Conservation (phyloP, 1,140 invertebrate genomes). For the Heliconius himera region DNA sequence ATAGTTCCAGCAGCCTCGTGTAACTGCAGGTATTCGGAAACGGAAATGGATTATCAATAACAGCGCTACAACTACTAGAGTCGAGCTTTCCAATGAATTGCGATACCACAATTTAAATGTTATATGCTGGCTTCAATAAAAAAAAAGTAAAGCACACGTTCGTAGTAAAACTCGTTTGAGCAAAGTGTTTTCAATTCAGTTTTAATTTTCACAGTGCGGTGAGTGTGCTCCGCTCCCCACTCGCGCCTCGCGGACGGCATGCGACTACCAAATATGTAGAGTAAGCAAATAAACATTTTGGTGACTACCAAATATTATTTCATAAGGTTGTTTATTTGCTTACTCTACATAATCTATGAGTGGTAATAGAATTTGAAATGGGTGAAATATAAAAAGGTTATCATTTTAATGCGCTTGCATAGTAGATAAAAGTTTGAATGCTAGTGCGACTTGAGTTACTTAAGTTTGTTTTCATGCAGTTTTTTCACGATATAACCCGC, state of each 20-base stretch:
- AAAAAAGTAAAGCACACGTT: constrained; percentile 18
- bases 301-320: constrained; percentile 21
- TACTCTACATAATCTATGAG: not conserved
- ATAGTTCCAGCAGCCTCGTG: not conserved
- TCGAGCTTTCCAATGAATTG: constrained; percentile 18
- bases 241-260: not conserved
- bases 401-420: not conserved
- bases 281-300: too few relatives aligned
- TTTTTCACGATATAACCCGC: too few relatives aligned
- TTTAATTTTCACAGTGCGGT: constrained; percentile 24
- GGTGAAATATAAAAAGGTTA: not conserved
- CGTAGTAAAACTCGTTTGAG: constrained; percentile 28
- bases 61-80: constrained; percentile 16
- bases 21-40: constrained; percentile 17
- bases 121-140: constrained; percentile 17
- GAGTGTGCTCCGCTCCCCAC: constrained; percentile 17
- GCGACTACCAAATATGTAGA: not conserved
- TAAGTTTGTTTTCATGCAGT: too few relatives aligned
- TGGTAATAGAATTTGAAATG: not conserved
- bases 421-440: not conserved
- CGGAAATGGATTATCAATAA: constrained; percentile 27
- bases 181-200: constrained; percentile 31
- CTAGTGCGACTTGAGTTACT: too few relatives aligned
- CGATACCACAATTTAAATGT: constrained; percentile 25
- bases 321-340: constrained; percentile 18